Base-by-base conservation (phyloP, 2,113 vertebrate genomes). In the Mesoclemmys tuberculata region DNA sequence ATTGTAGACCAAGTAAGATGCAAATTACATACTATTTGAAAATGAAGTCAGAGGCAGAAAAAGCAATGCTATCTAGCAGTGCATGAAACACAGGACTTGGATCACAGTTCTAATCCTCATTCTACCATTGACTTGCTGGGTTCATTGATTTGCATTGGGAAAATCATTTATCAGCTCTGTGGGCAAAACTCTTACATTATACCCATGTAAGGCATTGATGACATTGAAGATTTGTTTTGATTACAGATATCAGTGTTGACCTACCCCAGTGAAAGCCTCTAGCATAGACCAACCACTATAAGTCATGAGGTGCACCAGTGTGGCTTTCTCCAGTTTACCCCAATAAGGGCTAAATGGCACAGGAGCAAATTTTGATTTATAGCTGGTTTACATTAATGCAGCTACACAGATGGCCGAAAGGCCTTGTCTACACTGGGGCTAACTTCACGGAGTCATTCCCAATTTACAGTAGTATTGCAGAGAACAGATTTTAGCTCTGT, bases 201-300 rank as follows among this genome's bases (percentile, higher is more conserved):
- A 24, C 9, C 2, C 49, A 24, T 44, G 21, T 80, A 49, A 61
- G 48, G 56, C n/a, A 8, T 22, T 31, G 26, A 27, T 4, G 31
- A 38, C 38, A 27, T 14, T 61, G 54, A 44, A 35, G 38, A 29
- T 85, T n/a, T 46, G 4, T n/a, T 75, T 29, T 54, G 79, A 44
- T 38, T 4, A 14, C 19, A 0, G 1, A 31, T 74, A 2, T 85
- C 21, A 27, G 75, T 71, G n/a, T 6, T 21, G 68, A 71, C 19
- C 18, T n/a, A 41, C 68, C 21, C 8, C 31, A 7, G 46, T 24
- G 52, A 18, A 38, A 16, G 52, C n/a, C 24, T 8, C 12, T 48
- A 6, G 75, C 8, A 1, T 2, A n/a, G 46, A 3, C 6, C 26
- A 41, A 61, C 6, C 27, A 0, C 10, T 46, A 24, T 87, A 48